Conservation (phyloP, 1,140 invertebrate species). For the Lepidurus packardi region DNA sequence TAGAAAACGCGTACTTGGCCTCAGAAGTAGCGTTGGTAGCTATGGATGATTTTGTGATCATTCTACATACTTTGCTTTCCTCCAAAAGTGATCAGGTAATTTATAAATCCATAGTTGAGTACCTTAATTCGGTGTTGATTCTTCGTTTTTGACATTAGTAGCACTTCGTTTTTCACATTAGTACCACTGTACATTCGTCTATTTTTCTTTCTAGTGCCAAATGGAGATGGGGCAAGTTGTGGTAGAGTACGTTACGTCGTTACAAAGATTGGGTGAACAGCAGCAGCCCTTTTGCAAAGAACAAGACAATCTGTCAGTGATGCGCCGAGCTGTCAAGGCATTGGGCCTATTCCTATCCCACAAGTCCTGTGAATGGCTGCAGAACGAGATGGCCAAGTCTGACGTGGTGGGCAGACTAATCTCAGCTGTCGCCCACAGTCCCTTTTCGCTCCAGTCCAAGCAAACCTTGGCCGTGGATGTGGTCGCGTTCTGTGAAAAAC, state of each 20-base stretch:
- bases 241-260: conserved; percentile 48
- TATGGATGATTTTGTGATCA: conserved; percentile 53
- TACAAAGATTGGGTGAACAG: conserved; percentile 34
- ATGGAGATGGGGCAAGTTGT: conserved; percentile 54
- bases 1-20: conserved; percentile 45
- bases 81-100: conserved; percentile 56
- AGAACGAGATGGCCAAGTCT: conserved; percentile 33
- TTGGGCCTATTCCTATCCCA: conserved; percentile 26
- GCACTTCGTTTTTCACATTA: too few species aligned
- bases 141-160: too few species aligned
- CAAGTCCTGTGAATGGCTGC: conserved; percentile 26
- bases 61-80: conserved; percentile 53
- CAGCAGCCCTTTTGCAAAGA: background rate
- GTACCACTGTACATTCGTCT: conserved; percentile 29
- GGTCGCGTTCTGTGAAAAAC: background rate
- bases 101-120: conserved; percentile 21
- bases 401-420: background rate
- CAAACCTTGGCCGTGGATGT: conserved; percentile 2
- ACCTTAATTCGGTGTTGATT: conserved; percentile 27
- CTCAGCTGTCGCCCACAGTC: background rate
- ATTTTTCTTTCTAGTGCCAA: conserved; percentile 49
- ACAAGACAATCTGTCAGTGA: background rate
- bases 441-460: background rate
- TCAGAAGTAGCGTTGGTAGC: conserved; percentile 45
- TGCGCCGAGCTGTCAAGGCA: conserved; percentile 29